These are phyloP conservation scores for Tokudaia muenninki DNA, from an alignment of 2,797 vertebrate species.

Conservation along the genomic window DNA sequence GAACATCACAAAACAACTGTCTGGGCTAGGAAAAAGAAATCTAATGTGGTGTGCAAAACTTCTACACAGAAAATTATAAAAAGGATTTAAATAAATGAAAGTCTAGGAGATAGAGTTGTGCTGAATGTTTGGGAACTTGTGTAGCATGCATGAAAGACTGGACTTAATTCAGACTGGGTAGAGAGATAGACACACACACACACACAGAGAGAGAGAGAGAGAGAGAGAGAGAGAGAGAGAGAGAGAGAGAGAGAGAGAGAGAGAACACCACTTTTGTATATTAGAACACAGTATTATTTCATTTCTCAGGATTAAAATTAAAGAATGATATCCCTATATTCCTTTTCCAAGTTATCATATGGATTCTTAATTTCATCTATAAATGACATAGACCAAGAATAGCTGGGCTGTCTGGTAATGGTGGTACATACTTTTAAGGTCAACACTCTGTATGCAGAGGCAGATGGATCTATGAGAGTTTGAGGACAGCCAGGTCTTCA, in stretches of 20 bases:
- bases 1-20: background rate
- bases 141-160: background rate
- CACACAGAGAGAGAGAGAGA: background rate
- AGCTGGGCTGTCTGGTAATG: background rate
- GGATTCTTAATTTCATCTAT: slow-evolving; percentile 40
- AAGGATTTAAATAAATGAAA: slow-evolving; percentile 16
- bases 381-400: background rate
- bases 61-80: background rate
- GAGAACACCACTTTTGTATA: background rate
- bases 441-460: background rate
- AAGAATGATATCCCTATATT: background rate
- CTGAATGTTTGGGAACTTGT: background rate
- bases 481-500: background rate
- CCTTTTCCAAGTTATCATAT: background rate
- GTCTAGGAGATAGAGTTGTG: background rate
- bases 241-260: too few relatives aligned
- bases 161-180: background rate
- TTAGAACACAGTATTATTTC: slow-evolving; percentile 21
- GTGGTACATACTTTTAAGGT: background rate
- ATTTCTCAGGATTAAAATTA: background rate
- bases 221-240: background rate
- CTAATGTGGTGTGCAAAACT: background rate
- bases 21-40: background rate
- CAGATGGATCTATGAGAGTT: background rate
- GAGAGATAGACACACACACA: background rate